Conservation (phyloP, 30 jellyfish, hydroid and myxozoan species). For the Aurelia sp. region DNA sequence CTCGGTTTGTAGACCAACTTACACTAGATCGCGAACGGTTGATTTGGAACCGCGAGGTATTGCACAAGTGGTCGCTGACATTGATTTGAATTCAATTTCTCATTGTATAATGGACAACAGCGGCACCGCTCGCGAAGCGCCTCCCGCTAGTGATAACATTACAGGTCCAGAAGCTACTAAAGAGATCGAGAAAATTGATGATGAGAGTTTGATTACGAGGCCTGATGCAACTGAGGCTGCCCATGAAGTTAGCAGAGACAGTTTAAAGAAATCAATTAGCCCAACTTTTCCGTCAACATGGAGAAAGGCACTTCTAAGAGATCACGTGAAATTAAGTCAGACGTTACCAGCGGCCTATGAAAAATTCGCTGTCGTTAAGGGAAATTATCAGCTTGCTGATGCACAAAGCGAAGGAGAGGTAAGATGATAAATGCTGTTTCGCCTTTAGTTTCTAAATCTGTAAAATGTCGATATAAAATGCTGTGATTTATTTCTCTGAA, state of each 20-base stretch:
- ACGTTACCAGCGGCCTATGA: slow-evolving; percentile 16
- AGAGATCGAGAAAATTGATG: slow-evolving; percentile 2
- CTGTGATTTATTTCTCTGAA: too few species aligned
- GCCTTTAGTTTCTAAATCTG: too few species aligned
- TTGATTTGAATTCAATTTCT: slow-evolving; percentile 54
- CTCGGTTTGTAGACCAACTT: not conserved
- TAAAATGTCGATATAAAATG: not conserved
- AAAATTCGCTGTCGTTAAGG: slow-evolving; percentile 32
- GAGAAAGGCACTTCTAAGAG: slow-evolving; percentile 54
- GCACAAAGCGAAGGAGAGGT: slow-evolving; percentile 30
- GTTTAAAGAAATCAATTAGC: slow-evolving; percentile 10
- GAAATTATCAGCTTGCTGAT: slow-evolving; percentile 37
- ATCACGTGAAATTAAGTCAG: slow-evolving; percentile 7
- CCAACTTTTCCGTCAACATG: slow-evolving; percentile 41
- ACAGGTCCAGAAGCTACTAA: not conserved
- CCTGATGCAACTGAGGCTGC: not conserved
- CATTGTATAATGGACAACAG: slow-evolving; percentile 21
- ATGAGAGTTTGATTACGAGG: not conserved
- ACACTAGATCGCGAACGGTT: slow-evolving; percentile 47
- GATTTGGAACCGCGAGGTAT: slow-evolving; percentile 75
- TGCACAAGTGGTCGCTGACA: slow-evolving; percentile 69
- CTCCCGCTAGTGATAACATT: not conserved
- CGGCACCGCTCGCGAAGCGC: not conserved
- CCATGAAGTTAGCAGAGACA: slow-evolving; percentile 20
- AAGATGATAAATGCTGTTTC: not conserved